A percentile compares a stretch with the other conserved stretches of the same genome.
Evolutionary conservation across 2,888 invertebrate genomes (phyloP).

Genomic region (Myopa tessellatipennis): DNA sequence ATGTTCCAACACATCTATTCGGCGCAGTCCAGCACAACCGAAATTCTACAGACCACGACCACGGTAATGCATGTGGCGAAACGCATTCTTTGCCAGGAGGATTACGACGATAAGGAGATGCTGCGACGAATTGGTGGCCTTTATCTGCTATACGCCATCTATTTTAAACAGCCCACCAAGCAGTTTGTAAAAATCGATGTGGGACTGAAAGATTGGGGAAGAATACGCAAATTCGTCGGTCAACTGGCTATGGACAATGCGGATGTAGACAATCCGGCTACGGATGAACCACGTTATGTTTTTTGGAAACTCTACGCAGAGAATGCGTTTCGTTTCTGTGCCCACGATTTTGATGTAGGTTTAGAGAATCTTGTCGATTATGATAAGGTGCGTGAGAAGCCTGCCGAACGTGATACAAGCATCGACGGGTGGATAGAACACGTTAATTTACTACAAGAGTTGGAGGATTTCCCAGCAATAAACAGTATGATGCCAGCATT

Average conservation of each 20-base stretch:
- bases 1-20: slow-evolving; percentile 59
- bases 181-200: slow-evolving; percentile 58
- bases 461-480: slow-evolving; percentile 47
- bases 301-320: slow-evolving; percentile 54
- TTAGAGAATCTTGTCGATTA: slow-evolving; percentile 59
- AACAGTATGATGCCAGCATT: slow-evolving; percentile 48
- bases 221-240: slow-evolving; percentile 51
- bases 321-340: slow-evolving; percentile 57
- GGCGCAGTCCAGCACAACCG: slow-evolving; percentile 54
- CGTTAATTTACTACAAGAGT: slow-evolving; percentile 49
- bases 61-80: slow-evolving; percentile 57
- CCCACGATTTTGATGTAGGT: slow-evolving; percentile 55
- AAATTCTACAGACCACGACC: slow-evolving; percentile 58
- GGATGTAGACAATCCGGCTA: slow-evolving; percentile 10
- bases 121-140: slow-evolving; percentile 56
- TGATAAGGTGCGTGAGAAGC: slow-evolving; percentile 47
- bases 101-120: slow-evolving; percentile 31
- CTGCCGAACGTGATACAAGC: slow-evolving; percentile 30
- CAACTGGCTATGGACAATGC: slow-evolving; percentile 32
- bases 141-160: slow-evolving; percentile 59
- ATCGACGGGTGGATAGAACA: background rate
- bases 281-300: slow-evolving; percentile 52
- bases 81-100: slow-evolving; percentile 48
- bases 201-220: slow-evolving; percentile 53
- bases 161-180: slow-evolving; percentile 63